These are phyloP conservation scores for silkworm (Bombyx mori) DNA, from an alignment of 1,140 invertebrate genomes.

Conservation along the genomic window DNA sequence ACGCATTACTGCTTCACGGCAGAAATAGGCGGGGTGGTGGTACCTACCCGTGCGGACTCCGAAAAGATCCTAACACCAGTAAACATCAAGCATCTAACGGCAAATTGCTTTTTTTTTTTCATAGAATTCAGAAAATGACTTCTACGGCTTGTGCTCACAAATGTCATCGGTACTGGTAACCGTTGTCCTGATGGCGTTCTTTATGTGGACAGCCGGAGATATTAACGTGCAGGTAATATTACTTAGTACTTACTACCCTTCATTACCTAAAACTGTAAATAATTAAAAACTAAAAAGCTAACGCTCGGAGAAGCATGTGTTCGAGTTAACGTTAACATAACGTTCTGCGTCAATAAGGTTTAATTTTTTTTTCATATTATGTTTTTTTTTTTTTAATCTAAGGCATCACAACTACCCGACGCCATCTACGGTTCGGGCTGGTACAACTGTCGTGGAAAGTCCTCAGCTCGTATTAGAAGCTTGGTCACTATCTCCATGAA, in stretches of 20 bases:
- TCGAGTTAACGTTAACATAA: no score
- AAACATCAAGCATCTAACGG: no score
- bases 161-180: conserved; percentile 8
- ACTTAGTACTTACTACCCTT: no score
- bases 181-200: conserved; percentile 20
- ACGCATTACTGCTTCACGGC: no score
- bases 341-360: no score
- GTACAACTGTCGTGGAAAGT: conserved; percentile 10
- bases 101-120: background rate
- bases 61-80: no score
- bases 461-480: conserved; percentile 8
- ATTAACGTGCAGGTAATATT: conserved; percentile 25
- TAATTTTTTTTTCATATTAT: no score
- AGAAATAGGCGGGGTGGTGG: no score
- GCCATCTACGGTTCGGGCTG: conserved; percentile 14
- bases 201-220: conserved; percentile 34
- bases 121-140: conserved; percentile 16
- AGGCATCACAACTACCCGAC: conserved; percentile 9
- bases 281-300: no score
- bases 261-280: no score
- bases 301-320: no score
- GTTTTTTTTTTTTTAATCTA: background rate
- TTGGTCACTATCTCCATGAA: conserved; percentile 7
- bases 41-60: no score
- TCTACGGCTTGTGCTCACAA: conserved; percentile 10